Conservation (phyloP, 2,797 vertebrate species). For the Malacoctenus gilli region DNA sequence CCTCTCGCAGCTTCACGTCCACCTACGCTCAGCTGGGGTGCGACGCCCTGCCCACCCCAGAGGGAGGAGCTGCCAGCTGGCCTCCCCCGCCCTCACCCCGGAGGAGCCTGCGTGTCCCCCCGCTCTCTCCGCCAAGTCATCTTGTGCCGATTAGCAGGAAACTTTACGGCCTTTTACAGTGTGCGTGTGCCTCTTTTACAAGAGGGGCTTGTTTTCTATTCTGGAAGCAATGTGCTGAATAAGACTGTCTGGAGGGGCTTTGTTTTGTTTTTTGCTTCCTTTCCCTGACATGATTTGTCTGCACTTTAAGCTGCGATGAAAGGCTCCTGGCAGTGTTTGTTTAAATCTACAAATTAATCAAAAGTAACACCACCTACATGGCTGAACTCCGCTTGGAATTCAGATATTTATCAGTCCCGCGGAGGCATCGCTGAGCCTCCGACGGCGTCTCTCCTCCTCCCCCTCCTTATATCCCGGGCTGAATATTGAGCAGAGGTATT, state of each 20-base stretch:
- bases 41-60: constrained; percentile 23
- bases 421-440: constrained; percentile 18
- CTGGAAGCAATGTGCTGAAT: constrained; percentile 60
- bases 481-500: constrained; percentile 27
- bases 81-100: constrained; percentile 30
- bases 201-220: constrained; percentile 53
- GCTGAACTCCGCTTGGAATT: constrained; percentile 38
- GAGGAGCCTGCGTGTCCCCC: constrained; percentile 17
- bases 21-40: constrained; percentile 36
- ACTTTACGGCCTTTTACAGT: constrained; percentile 32
- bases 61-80: constrained; percentile 38
- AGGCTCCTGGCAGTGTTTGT: constrained; percentile 54
- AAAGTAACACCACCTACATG: constrained; percentile 47
- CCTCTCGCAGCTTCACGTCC: constrained; percentile 20
- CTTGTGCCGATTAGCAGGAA: constrained; percentile 66
- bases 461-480: constrained; percentile 22
- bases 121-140: constrained; percentile 42
- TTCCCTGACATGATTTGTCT: constrained; percentile 47
- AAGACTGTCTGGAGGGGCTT: constrained; percentile 33
- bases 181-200: constrained; percentile 41
- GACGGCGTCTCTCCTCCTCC: constrained; percentile 27
- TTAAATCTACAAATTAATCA: constrained; percentile 60
- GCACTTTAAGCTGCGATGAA: constrained; percentile 47
- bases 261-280: constrained; percentile 1
- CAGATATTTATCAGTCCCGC: constrained; percentile 46